phyloP scores from a whole-genome alignment of 2,797 vertebrate species.

The Clarias pachynema region DNA sequence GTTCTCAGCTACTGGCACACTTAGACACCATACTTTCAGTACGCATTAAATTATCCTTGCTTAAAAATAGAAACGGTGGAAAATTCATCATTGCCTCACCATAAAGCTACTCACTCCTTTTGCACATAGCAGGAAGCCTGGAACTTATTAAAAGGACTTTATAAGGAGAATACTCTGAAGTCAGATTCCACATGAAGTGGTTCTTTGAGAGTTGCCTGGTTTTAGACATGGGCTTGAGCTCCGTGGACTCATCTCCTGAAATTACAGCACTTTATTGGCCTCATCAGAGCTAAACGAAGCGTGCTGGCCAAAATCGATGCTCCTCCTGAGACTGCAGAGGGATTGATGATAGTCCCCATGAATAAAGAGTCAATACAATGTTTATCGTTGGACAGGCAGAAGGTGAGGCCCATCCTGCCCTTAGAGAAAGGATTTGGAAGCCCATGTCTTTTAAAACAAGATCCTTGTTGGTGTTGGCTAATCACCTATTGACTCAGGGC shows the following conservation, averaged over 20 bases:
- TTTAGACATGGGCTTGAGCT: constrained; percentile 25
- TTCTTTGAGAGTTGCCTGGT: constrained; percentile 10
- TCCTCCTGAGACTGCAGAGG: constrained; percentile 65
- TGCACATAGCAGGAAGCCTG: constrained; percentile 33
- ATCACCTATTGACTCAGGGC: constrained; percentile 75
- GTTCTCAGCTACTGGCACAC: constrained; percentile 13
- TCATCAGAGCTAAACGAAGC: constrained; percentile 78
- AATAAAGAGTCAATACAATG: constrained; percentile 65
- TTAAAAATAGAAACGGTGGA: constrained; percentile 23
- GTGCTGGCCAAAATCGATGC: constrained; percentile 78
- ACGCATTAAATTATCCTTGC: constrained; percentile 25
- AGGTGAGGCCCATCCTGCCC: constrained; percentile 62
- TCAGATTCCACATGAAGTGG: constrained; percentile 27
- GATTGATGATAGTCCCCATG: constrained; percentile 63
- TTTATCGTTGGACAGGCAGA: constrained; percentile 47
- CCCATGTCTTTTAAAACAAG: constrained; percentile 73
- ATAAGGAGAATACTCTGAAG: neutral
- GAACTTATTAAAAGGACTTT: constrained; percentile 28
- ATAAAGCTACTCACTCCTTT: constrained; percentile 19
- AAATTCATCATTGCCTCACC: constrained; percentile 42
- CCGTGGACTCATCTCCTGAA: constrained; percentile 69
- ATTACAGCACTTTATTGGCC: constrained; percentile 76
- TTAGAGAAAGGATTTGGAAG: constrained; percentile 57
- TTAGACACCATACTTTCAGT: constrained; percentile 17
- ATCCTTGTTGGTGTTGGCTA: constrained; percentile 78